Conservation (phyloP, 1,140 invertebrate genomes). For the Plectrocnemia conspersa region DNA sequence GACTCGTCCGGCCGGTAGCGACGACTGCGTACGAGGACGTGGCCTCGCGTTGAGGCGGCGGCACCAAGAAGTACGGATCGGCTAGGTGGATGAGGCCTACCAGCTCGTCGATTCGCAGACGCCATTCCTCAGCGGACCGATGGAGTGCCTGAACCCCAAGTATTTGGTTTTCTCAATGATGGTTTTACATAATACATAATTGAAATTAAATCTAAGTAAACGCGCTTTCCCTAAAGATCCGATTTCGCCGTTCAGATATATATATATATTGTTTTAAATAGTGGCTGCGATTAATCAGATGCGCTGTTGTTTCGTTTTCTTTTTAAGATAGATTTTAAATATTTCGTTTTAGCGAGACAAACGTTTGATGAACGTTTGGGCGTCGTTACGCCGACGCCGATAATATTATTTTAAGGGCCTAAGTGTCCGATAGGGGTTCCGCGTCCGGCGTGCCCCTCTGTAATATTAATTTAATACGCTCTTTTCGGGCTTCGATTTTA, state of each 20-base stretch:
- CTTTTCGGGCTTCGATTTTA: conserved; percentile 80
- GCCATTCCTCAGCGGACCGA: conserved; percentile 58
- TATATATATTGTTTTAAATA: conserved; percentile 41
- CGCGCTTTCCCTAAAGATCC: background rate
- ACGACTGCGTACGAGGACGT: conserved; percentile 38
- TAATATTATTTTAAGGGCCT: no score
- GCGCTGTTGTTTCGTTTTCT: conserved; percentile 40
- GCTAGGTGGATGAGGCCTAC: conserved; percentile 62
- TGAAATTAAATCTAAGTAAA: conserved; percentile 2
- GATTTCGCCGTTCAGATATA: conserved; percentile 27
- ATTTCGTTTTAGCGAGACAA: background rate
- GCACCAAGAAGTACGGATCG: conserved; percentile 65
- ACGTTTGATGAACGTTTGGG: conserved; percentile 5
- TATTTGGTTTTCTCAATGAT: conserved; percentile 40
- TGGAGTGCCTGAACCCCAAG: conserved; percentile 69
- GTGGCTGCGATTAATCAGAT: conserved; percentile 45
- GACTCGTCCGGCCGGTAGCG: conserved; percentile 35
- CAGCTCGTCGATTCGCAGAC: conserved; percentile 62
- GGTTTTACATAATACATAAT: conserved; percentile 9
- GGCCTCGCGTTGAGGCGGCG: conserved; percentile 36
- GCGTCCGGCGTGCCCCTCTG: conserved; percentile 78
- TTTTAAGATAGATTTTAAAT: no score
- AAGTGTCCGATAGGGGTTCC: conserved; percentile 60
- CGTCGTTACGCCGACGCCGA: conserved; percentile 3
- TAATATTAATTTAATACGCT: conserved; percentile 80